These are phyloP conservation scores for Tholera decimalis DNA, from an alignment of 2,888 invertebrate species.

Conservation along the genomic window DNA sequence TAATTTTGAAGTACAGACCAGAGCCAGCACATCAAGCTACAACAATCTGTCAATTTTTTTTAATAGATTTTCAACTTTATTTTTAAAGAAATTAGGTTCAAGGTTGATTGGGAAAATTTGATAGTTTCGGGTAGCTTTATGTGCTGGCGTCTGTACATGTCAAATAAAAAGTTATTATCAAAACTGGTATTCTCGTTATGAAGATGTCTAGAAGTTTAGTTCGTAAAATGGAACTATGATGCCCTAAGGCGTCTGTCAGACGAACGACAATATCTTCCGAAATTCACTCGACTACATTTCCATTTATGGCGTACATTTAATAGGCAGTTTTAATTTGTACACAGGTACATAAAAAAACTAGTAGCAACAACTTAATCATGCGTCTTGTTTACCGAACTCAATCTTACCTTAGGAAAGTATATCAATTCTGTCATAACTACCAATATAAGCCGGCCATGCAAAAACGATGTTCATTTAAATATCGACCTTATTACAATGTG, in stretches of 20 bases:
- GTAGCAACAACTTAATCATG: conserved; percentile 50
- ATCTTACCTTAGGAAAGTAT: conserved; percentile 50
- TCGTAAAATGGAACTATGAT: conserved; percentile 17
- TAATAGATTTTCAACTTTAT: too few species aligned
- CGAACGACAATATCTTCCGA: background rate
- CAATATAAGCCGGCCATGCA: conserved; percentile 1
- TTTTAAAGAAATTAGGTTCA: too few species aligned
- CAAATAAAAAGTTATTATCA: conserved; percentile 21
- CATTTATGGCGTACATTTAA: conserved; percentile 1
- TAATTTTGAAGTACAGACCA: conserved; percentile 5
- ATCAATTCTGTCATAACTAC: conserved; percentile 45
- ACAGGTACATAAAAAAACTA: conserved; percentile 17
- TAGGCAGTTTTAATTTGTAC: conserved; percentile 23
- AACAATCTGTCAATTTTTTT: too few species aligned
- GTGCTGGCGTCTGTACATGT: too few species aligned
- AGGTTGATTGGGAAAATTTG: too few species aligned
- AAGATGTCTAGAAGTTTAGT: conserved; percentile 12
- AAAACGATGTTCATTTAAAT: conserved; percentile 6
- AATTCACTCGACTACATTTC: background rate
- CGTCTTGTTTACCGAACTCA: conserved; percentile 40
- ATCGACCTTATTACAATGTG: conserved; percentile 10
- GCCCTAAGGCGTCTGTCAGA: background rate
- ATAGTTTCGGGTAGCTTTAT: too few species aligned
- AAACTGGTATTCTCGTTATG: background rate
- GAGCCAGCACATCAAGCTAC: too few species aligned